A percentile compares a stretch with the other conserved stretches of the same genome.
Conservation (phyloP, 2,113 vertebrate genomes). For the Eptatretus burgeri region DNA sequence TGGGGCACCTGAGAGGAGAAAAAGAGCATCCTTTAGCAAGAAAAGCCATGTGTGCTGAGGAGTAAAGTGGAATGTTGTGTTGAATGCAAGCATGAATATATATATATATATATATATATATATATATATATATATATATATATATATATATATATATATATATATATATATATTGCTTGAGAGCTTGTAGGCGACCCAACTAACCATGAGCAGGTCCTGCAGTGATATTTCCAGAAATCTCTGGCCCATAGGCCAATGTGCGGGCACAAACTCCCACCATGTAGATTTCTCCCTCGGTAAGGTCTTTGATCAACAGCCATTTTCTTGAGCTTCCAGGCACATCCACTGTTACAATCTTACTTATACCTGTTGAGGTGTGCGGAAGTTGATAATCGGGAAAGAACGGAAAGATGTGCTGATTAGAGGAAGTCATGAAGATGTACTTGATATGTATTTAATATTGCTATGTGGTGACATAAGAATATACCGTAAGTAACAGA, state of each 20-base stretch:
- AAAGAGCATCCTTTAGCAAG: neutral
- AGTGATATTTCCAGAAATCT: constrained; percentile 76
- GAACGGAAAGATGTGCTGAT: no score
- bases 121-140: no score
- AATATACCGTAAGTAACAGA: no score
- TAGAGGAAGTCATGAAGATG: no score
- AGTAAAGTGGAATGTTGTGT: no score
- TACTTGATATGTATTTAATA: no score
- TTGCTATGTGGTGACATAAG: no score
- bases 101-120: no score
- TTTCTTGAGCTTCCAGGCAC: constrained; percentile 53
- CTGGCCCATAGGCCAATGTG: constrained; percentile 65
- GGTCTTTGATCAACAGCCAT: constrained; percentile 80
- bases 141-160: no score
- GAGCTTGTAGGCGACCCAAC: neutral
- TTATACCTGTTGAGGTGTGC: constrained; percentile 34
- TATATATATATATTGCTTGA: no score
- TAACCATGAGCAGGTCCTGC: constrained; percentile 76
- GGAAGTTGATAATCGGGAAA: neutral
- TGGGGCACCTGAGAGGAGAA: constrained; percentile 33
- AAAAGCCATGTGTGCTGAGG: no score
- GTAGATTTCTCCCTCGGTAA: constrained; percentile 55
- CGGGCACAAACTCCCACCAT: constrained; percentile 59
- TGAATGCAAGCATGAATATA: no score
- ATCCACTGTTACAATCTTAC: constrained; percentile 84